These are phyloP conservation scores for Paelopatides confundens DNA, from an alignment of 53 echinoderm and acorn worm species.

Conservation along the genomic window DNA sequence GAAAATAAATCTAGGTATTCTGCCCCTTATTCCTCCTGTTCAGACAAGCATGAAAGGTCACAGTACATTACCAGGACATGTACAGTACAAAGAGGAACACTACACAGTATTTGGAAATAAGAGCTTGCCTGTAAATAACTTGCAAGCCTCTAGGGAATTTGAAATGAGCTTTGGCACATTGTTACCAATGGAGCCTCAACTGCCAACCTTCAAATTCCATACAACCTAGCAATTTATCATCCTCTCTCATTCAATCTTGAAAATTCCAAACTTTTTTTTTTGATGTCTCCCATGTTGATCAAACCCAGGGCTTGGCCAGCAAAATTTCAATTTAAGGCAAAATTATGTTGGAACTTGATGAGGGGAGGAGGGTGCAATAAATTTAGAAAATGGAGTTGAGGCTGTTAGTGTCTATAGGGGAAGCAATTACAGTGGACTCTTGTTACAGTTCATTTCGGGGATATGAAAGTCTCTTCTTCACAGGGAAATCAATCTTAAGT, in stretches of 20 bases:
- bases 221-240: slow-evolving; percentile 17
- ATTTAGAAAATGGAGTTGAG: slow-evolving; percentile 18
- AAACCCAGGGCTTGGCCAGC: slow-evolving; percentile 1
- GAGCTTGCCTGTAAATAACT: slow-evolving; percentile 22
- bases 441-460: neutral
- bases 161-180: slow-evolving; percentile 24
- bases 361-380: slow-evolving; percentile 19
- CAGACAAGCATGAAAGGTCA: slow-evolving; percentile 29
- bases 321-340: slow-evolving; percentile 30
- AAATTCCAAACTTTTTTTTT: slow-evolving; percentile 15
- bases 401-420: neutral
- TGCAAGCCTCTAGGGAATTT: neutral
- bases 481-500: neutral
- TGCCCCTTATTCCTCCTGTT: neutral
- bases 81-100: neutral
- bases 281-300: slow-evolving; percentile 46
- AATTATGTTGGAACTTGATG: slow-evolving; percentile 36
- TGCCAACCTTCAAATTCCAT: slow-evolving; percentile 9
- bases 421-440: slow-evolving; percentile 28
- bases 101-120: slow-evolving; percentile 15
- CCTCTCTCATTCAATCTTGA: slow-evolving; percentile 8
- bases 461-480: neutral
- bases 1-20: neutral
- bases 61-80: slow-evolving; percentile 8
- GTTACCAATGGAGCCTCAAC: slow-evolving; percentile 33